Percentiles rank a stretch among this genome's conserved stretches.
phyloP scores from a whole-genome alignment of 2,113 vertebrate species.

The Cyanoramphus novaezelandiae region DNA sequence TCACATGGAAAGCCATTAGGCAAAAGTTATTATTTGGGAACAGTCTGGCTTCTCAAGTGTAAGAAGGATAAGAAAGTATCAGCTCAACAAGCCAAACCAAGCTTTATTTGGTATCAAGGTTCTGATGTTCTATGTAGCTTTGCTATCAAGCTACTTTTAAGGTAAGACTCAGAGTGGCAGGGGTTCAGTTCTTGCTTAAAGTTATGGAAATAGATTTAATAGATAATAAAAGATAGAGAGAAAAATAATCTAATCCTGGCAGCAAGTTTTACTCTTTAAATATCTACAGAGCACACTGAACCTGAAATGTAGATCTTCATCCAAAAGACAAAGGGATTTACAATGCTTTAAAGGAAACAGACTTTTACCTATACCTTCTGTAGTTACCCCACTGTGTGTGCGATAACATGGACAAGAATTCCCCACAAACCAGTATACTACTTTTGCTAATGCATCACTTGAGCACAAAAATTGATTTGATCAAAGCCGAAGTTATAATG shows the following conservation, averaged over 20 bases:
- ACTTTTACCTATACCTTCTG: background rate
- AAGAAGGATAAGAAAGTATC: background rate
- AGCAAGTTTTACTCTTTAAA: background rate
- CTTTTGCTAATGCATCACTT: background rate
- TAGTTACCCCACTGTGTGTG: background rate
- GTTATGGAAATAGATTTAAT: background rate
- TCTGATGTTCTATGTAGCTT: background rate
- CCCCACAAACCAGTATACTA: background rate
- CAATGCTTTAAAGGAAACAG: background rate
- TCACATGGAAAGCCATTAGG: background rate
- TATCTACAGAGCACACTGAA: background rate
- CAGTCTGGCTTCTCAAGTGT: background rate
- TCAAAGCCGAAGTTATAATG: background rate
- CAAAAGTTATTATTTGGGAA: background rate
- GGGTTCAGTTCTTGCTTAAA: background rate
- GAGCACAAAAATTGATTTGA: background rate
- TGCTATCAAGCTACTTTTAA: background rate
- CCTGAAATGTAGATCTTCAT: background rate
- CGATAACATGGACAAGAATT: background rate
- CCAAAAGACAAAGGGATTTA: background rate
- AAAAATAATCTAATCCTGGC: background rate
- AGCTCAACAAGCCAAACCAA: background rate
- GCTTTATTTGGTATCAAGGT: background rate
- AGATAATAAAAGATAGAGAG: background rate
- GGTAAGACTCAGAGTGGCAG: background rate